These are phyloP conservation scores for Anas acuta DNA, from an alignment of 2,797 vertebrate genomes.

Conservation along the genomic window DNA sequence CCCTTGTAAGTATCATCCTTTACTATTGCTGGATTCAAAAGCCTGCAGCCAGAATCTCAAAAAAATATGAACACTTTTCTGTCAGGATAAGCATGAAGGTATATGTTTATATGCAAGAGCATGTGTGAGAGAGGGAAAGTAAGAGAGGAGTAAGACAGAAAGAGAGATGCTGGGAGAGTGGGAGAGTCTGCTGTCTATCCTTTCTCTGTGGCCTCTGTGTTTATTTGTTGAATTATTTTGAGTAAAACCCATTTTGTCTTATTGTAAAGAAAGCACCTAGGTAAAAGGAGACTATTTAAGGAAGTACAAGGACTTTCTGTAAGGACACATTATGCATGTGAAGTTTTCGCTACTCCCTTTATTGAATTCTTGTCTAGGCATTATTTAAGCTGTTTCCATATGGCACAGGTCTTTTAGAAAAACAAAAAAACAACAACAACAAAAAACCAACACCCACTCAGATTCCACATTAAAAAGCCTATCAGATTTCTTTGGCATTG, in stretches of 20 bases:
- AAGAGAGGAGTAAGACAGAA: not conserved
- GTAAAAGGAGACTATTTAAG: not conserved
- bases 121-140: not conserved
- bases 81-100: not conserved
- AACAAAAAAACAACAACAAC: not conserved
- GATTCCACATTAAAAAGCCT: slow-evolving; percentile 29
- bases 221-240: not conserved
- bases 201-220: not conserved
- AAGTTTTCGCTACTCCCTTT: not conserved
- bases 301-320: not conserved
- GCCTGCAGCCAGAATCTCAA: not conserved
- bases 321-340: not conserved
- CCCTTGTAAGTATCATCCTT: not conserved
- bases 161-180: not conserved
- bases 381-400: slow-evolving; percentile 43
- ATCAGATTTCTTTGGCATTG: slow-evolving; percentile 33
- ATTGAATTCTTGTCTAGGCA: not conserved
- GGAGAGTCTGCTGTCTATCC: not conserved
- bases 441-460: not conserved
- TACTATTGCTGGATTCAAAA: not conserved
- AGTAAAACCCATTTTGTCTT: not conserved
- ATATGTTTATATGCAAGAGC: not conserved
- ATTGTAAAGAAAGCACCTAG: not conserved
- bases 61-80: not conserved
- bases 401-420: not conserved